These are phyloP conservation scores for Epinotia bilunana DNA, from an alignment of 2,888 invertebrate genomes.

Conservation along the genomic window DNA sequence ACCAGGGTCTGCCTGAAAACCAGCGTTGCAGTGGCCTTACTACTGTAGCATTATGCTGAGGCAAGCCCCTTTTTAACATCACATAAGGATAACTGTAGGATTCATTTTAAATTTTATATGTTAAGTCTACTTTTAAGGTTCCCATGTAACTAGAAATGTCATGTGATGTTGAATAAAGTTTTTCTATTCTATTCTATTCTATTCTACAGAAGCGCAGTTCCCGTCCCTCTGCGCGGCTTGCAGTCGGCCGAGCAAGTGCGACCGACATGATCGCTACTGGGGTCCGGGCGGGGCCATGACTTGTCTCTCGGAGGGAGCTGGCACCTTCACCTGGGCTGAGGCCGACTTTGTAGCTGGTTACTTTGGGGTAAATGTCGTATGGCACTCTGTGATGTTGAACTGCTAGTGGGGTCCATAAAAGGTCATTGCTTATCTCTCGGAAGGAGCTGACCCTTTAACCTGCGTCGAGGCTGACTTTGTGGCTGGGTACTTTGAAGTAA, in stretches of 20 bases:
- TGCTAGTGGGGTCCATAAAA: conserved; percentile 94
- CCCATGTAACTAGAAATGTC: too few relatives aligned
- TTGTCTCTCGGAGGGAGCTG: conserved; percentile 91
- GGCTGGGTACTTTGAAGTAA: conserved; percentile 86
- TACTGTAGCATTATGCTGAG: too few relatives aligned
- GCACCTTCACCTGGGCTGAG: conserved; percentile 93
- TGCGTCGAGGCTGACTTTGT: conserved; percentile 91
- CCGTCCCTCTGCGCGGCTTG: conserved; percentile 90
- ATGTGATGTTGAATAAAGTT: too few relatives aligned
- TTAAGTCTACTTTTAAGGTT: too few relatives aligned
- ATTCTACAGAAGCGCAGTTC: conserved; percentile 83
- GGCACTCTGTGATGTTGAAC: conserved; percentile 74
- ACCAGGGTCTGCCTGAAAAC: too few relatives aligned
- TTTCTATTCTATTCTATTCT: too few relatives aligned
- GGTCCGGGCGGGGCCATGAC: conserved; percentile 92
- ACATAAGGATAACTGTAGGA: too few relatives aligned
- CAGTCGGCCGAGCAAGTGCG: conserved; percentile 83
- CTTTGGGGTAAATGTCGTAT: conserved; percentile 84
- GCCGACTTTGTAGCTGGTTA: conserved; percentile 87
- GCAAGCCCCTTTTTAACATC: too few relatives aligned
- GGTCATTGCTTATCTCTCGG: conserved; percentile 90
- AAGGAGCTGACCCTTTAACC: conserved; percentile 91
- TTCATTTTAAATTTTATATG: too few relatives aligned
- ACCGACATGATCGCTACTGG: conserved; percentile 90
- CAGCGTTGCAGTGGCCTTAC: too few relatives aligned